Evolutionary conservation across 2,797 vertebrate species (phyloP).

Genomic region (Buphagus erythrorhynchus): DNA sequence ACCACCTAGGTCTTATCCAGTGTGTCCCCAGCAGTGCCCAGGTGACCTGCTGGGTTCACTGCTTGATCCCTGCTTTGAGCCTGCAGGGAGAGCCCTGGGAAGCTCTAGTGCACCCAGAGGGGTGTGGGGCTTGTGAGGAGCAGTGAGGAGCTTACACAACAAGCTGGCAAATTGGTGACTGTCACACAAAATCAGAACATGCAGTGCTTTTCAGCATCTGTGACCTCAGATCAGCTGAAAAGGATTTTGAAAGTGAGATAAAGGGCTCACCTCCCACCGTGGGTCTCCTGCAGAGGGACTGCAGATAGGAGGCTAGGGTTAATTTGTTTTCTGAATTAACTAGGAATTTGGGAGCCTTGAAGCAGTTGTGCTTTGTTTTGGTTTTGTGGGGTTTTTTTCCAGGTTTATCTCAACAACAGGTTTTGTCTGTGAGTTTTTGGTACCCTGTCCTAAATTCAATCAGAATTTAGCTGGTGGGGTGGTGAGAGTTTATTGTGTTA

Average conservation of each 20-base stretch:
- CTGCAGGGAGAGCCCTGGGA: background rate
- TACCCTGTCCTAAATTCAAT: background rate
- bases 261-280: background rate
- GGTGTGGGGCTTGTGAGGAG: too few relatives aligned
- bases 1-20: background rate
- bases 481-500: background rate
- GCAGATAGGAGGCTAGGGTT: constrained; percentile 1
- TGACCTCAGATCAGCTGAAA: constrained; percentile 16
- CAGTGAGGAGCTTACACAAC: background rate
- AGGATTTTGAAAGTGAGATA: constrained; percentile 43
- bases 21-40: background rate
- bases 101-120: background rate
- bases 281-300: constrained; percentile 1
- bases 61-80: background rate
- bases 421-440: background rate
- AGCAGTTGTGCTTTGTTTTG: constrained; percentile 5
- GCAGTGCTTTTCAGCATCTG: background rate
- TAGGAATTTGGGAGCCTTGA: background rate
- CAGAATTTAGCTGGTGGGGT: background rate
- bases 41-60: background rate
- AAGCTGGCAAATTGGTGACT: background rate
- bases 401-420: background rate
- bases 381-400: background rate
- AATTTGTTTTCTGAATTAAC: constrained; percentile 55
- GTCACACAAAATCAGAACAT: background rate